These are phyloP conservation scores for Dryocosmus kuriphilus DNA, from an alignment of 2,888 invertebrate species.

Conservation along the genomic window DNA sequence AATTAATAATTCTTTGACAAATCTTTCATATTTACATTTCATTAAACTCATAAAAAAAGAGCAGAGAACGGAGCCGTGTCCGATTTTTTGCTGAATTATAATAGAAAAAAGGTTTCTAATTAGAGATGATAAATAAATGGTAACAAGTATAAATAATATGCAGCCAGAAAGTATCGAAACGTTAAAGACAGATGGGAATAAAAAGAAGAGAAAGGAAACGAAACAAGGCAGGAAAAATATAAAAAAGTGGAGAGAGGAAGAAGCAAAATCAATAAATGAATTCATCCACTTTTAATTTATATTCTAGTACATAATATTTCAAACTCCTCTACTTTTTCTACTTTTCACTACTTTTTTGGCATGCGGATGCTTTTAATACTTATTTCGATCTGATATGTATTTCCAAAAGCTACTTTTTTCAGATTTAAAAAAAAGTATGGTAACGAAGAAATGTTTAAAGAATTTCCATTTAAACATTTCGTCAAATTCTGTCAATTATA, in stretches of 20 bases:
- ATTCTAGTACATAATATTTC: neutral
- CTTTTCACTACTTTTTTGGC: neutral
- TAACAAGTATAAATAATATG: neutral
- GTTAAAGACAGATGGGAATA: neutral
- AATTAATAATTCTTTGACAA: neutral
- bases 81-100: neutral
- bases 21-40: neutral
- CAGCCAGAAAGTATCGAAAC: neutral
- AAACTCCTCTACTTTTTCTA: neutral
- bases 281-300: constrained; percentile 3
- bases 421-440: too few species aligned
- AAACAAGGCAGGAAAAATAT: neutral
- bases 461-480: too few species aligned
- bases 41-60: neutral
- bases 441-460: too few species aligned
- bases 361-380: neutral
- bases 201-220: neutral
- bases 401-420: too few species aligned
- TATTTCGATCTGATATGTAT: too few species aligned
- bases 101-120: neutral
- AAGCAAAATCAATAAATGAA: neutral
- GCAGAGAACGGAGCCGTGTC: neutral
- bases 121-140: neutral
- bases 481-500: too few species aligned
- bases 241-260: neutral